Conservation (phyloP, 92 coral and sea anemone species). For the Phenganax subtilis region DNA sequence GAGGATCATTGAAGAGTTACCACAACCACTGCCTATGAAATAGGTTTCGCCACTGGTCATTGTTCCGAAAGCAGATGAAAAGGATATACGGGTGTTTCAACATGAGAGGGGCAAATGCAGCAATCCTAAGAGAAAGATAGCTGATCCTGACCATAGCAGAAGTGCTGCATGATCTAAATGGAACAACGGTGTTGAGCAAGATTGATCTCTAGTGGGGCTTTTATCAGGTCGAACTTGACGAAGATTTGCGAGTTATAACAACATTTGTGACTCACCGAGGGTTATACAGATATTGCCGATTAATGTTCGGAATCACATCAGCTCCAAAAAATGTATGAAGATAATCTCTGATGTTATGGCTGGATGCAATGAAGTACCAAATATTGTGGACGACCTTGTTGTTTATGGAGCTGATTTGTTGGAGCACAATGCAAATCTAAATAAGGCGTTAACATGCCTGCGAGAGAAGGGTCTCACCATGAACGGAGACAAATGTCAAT, state of each 20-base stretch:
- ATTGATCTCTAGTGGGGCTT: constrained; percentile 15
- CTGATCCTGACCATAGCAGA: constrained; percentile 9
- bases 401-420: not conserved
- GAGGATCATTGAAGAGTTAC: constrained; percentile 17
- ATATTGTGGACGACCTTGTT: constrained; percentile 21
- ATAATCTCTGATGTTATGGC: not conserved
- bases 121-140: constrained; percentile 11
- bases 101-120: constrained; percentile 33
- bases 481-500: constrained; percentile 51
- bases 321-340: constrained; percentile 7
- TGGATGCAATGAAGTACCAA: not conserved
- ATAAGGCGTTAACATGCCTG: not conserved
- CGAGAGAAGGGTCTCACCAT: constrained; percentile 41
- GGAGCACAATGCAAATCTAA: constrained; percentile 23
- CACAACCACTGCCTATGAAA: not conserved
- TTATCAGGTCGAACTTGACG: constrained; percentile 26
- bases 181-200: constrained; percentile 24
- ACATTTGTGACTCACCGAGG: constrained; percentile 25
- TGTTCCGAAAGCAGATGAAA: constrained; percentile 14
- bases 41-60: constrained; percentile 38
- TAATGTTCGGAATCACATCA: constrained; percentile 18
- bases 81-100: constrained; percentile 24
- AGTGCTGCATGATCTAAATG: constrained; percentile 14
- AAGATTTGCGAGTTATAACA: constrained; percentile 8
- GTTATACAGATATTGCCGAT: not conserved